Evolutionary conservation across 2,113 vertebrate genomes (phyloP).

Genomic region (Dasyprocta punctata): DNA sequence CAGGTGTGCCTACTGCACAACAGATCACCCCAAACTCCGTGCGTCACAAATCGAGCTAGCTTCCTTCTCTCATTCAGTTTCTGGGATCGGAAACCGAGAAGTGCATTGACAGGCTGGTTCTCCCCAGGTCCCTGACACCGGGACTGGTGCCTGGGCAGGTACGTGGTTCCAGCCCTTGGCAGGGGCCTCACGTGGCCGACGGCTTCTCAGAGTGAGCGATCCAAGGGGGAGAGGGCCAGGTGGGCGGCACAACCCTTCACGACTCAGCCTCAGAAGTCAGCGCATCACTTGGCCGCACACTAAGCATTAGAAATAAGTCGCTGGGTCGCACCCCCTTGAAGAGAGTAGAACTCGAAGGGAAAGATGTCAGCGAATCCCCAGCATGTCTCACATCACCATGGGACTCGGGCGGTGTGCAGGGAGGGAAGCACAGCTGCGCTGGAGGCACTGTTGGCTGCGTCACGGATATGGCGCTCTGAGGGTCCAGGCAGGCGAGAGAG

Average conservation of each 20-base stretch:
- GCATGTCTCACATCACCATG: not conserved
- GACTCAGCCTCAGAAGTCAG: not conserved
- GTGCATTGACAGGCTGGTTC: not conserved
- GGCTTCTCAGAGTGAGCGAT: not conserved
- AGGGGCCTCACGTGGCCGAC: not conserved
- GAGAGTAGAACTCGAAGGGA: not conserved
- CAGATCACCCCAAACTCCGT: not conserved
- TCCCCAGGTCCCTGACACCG: not conserved
- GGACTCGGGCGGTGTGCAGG: not conserved
- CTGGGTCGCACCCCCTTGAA: accelerated
- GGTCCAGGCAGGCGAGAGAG: not conserved
- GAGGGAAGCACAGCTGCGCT: no score
- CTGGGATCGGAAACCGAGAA: not conserved
- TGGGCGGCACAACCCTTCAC: accelerated
- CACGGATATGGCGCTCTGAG: accelerated
- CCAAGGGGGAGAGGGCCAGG: not conserved
- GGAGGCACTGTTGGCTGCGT: not conserved
- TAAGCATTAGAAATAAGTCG: not conserved
- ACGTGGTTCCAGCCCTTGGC: not conserved
- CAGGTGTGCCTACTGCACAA: not conserved
- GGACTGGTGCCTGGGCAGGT: accelerated
- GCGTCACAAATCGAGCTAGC: not conserved
- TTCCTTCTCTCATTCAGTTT: not conserved
- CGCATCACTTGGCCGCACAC: accelerated
- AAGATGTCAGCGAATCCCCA: not conserved